Evolutionary conservation across 1,140 invertebrate species (phyloP), one percentile per base, ranked within the genome.

Genomic region (Lucilia cuprina): DNA sequence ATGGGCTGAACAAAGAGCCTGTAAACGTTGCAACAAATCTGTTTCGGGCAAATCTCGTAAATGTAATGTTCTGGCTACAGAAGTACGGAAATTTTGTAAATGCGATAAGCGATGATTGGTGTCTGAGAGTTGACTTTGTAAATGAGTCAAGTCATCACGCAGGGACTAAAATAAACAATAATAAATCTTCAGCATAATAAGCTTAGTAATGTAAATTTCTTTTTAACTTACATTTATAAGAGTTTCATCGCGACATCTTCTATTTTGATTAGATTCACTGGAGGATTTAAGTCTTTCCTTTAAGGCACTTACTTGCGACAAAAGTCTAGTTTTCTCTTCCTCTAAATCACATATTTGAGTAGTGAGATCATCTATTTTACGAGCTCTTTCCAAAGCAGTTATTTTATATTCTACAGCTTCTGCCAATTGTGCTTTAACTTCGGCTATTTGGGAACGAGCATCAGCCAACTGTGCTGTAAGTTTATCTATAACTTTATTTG

Each of bases 371-470:
- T 97, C 96, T 84, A 97, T 94, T 92, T 96, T 97, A 50, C 96
- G 92, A 0, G 95, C 96, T 25, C 95, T 92, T 91, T 97, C 96
- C 85, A 97, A 87, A 8, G 96, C 94, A 17, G 95, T 94, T 86
- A 96, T 96, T 96, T 97, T 97, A 87, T 96, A 96, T 88, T 97
- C 96, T 12, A 95, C 95, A 0, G 96, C 95, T 91, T 96, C 96
- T 0, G 95, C 94, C 13, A 97, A 90, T 89, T 97, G 96, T 1
- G 94, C 93, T 89, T 96, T 96, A 25, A 96, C 92, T 89, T 97
- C 95, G 10, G 95, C 93, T 60, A 95, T 93, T 84, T 95, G 94
- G 1, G 93, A 91, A 60, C 95, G 94, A 30, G 95, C 93, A 87
- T 97, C 96, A 14, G 93, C 93, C 10, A 96, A 90, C 88, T 96